These are phyloP conservation scores for Phoenicopterus ruber DNA, from an alignment of 2,113 vertebrate species.

Conservation along the genomic window DNA sequence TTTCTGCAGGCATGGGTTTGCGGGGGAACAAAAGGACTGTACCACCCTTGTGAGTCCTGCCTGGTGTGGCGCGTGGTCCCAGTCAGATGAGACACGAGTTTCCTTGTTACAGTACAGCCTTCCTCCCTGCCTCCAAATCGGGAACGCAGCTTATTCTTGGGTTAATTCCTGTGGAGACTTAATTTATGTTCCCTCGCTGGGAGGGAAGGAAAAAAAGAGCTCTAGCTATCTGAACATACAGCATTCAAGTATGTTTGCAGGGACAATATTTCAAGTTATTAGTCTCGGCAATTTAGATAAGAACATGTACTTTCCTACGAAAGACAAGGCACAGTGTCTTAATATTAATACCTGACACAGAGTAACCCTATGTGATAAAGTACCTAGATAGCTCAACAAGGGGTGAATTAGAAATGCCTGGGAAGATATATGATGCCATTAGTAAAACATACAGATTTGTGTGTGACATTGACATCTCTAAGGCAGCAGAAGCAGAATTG, in stretches of 20 bases:
- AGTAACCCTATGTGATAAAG: not conserved
- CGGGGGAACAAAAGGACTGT: not conserved
- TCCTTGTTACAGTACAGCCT: not conserved
- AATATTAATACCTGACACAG: conserved; percentile 4
- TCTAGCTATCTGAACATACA: not conserved
- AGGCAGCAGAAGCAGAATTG: not conserved
- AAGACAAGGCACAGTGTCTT: not conserved
- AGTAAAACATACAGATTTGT: conserved; percentile 43
- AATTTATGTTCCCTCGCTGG: not conserved
- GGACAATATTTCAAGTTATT: conserved; percentile 43
- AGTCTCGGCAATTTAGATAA: conserved; percentile 49
- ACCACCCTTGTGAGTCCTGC: not conserved
- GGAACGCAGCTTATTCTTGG: not conserved
- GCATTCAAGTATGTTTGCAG: not conserved
- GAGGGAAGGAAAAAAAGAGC: not conserved
- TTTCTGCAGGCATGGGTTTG: not conserved
- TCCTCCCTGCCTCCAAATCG: not conserved
- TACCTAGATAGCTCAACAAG: conserved; percentile 1
- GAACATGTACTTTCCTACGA: not conserved
- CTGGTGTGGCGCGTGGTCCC: not conserved
- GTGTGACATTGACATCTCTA: not conserved
- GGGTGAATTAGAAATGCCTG: not conserved
- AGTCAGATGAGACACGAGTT: not conserved
- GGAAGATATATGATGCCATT: conserved; percentile 24
- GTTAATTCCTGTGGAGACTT: not conserved